Conservation (phyloP, 2,797 vertebrate species). For the Chelidonichthys spinosus region DNA sequence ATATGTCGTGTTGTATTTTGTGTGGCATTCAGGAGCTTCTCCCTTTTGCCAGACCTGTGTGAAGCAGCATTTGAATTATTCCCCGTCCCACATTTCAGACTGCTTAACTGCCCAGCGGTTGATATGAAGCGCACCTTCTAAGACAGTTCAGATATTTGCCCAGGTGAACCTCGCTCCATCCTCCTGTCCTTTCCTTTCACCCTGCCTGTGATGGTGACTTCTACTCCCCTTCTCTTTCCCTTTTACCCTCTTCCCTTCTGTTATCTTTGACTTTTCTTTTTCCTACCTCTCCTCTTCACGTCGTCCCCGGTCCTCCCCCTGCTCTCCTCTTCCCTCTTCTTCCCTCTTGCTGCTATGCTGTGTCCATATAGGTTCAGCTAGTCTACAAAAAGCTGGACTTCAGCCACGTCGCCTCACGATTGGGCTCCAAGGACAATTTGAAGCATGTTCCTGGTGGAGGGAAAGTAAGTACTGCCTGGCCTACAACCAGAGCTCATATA, state of each 20-base stretch:
- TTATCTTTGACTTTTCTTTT: conserved; percentile 20
- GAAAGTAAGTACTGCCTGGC: conserved; percentile 91
- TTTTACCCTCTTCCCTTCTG: conserved; percentile 67
- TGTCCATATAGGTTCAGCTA: conserved; percentile 96
- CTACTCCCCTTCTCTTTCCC: conserved; percentile 58
- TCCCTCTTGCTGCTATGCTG: conserved; percentile 85
- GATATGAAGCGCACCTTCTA: not conserved
- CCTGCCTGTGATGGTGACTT: conserved; percentile 44
- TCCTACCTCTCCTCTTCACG: conserved; percentile 22
- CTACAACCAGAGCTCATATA: conserved; percentile 20
- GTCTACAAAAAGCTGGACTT: conserved; percentile 99
- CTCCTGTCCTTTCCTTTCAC: conserved; percentile 57
- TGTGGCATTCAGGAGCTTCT: conserved; percentile 16
- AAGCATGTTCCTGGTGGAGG: conserved; percentile 99
- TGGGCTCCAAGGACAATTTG: conserved; percentile 99
- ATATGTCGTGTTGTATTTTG: conserved; percentile 1
- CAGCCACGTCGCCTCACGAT: conserved; percentile 98
- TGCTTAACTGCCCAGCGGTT: not conserved
- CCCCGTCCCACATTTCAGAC: not conserved
- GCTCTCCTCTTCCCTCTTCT: conserved; percentile 61
- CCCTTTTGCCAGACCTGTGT: not conserved
- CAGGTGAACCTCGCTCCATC: conserved; percentile 24
- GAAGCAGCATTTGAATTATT: not conserved
- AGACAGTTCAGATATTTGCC: not conserved
- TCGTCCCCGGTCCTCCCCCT: conserved; percentile 64